These are phyloP conservation scores for Sminthopsis crassicaudata DNA, from an alignment of 2,113 vertebrate species.

Conservation along the genomic window DNA sequence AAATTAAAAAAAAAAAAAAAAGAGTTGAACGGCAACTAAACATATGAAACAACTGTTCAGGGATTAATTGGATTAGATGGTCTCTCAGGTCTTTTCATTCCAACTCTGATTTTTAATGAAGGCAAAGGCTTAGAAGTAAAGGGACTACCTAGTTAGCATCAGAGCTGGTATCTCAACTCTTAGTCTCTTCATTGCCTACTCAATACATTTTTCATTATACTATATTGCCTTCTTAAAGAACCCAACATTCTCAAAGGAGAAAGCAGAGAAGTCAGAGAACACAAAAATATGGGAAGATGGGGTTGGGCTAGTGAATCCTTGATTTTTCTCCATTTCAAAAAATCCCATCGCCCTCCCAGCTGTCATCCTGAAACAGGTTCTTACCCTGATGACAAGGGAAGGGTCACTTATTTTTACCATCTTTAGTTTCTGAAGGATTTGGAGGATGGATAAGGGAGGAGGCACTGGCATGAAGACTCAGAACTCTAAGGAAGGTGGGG, in stretches of 20 bases:
- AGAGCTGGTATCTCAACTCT: not conserved
- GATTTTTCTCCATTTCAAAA: not conserved
- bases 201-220: not conserved
- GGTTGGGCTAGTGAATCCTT: not conserved
- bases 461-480: conserved; percentile 45
- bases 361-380: not conserved
- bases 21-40: not conserved
- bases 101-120: not conserved
- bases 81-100: not conserved
- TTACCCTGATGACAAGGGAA: not conserved
- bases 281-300: not conserved
- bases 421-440: not conserved
- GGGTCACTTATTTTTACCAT: not conserved
- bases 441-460: not conserved
- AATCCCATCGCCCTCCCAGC: not conserved
- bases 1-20: too few species aligned
- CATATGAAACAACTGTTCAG: not conserved
- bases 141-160: too few species aligned
- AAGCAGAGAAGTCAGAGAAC: not conserved
- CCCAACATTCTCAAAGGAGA: not conserved
- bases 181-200: not conserved
- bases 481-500: conserved; percentile 26
- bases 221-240: not conserved
- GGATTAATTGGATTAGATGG: not conserved
- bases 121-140: not conserved